Evolutionary conservation across 2,797 vertebrate genomes (phyloP).

Genomic region (Podarcis siculus): DNA sequence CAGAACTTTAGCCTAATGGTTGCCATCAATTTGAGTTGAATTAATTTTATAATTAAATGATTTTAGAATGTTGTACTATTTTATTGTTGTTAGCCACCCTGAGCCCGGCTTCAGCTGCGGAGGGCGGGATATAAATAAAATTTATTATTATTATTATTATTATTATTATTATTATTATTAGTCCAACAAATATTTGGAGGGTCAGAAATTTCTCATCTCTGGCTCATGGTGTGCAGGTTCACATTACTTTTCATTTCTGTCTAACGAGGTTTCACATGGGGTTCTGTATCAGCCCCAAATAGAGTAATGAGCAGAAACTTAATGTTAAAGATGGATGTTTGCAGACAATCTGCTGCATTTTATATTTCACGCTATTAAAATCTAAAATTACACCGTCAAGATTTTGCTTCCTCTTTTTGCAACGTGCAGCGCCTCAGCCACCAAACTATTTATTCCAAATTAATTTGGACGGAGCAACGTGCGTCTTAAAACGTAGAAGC

Average conservation of each 20-base stretch:
- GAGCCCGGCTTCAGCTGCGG: too few relatives aligned
- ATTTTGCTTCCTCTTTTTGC: background rate
- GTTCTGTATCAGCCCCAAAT: background rate
- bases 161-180: too few relatives aligned
- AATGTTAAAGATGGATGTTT: conserved; percentile 25
- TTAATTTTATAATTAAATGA: too few relatives aligned
- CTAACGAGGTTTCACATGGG: background rate
- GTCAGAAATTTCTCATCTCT: too few relatives aligned
- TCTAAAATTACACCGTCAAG: background rate
- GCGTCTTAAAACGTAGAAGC: conserved; percentile 25
- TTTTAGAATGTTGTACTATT: too few relatives aligned
- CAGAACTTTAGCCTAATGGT: too few relatives aligned
- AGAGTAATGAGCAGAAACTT: background rate
- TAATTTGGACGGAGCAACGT: conserved; percentile 21
- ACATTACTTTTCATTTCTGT: background rate
- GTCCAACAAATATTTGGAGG: too few relatives aligned
- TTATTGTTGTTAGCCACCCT: too few relatives aligned
- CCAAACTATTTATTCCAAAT: conserved; percentile 2
- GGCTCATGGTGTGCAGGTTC: background rate
- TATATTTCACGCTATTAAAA: background rate
- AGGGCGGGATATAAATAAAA: too few relatives aligned
- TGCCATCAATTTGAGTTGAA: too few relatives aligned
- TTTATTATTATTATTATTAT: too few relatives aligned
- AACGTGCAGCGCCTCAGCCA: too few relatives aligned
- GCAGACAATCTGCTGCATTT: background rate